Evolutionary conservation across 2,888 invertebrate genomes (phyloP).

Genomic region (Amphipoea lucens): DNA sequence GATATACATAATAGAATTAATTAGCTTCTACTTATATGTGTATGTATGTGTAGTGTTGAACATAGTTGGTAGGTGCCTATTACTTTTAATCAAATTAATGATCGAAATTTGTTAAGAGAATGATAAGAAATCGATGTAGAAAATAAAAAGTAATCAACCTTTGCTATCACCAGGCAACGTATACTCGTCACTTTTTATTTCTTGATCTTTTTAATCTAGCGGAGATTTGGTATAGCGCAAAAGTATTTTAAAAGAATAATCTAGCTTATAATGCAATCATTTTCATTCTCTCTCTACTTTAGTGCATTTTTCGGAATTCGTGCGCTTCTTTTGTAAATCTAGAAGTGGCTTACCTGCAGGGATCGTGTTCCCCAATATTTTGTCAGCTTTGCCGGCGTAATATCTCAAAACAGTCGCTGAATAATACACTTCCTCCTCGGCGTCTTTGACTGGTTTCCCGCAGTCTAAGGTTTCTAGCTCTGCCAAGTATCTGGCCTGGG

Average conservation of each 20-base stretch:
- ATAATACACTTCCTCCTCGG: slow-evolving; percentile 92
- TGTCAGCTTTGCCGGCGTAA: slow-evolving; percentile 98
- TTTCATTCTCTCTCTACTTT: neutral
- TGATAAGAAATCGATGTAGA: neutral
- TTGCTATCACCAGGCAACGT: neutral
- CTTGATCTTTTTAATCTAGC: neutral
- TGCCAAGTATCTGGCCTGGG: slow-evolving; percentile 93
- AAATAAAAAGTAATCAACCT: neutral
- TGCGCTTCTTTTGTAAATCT: neutral
- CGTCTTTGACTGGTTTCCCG: slow-evolving; percentile 95
- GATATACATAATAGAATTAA: neutral
- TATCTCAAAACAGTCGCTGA: slow-evolving; percentile 93
- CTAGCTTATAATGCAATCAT: too few species aligned
- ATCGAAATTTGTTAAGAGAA: neutral
- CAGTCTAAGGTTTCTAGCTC: slow-evolving; percentile 98
- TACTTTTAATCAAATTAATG: neutral
- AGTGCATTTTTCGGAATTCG: neutral
- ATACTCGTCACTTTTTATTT: neutral
- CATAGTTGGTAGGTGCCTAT: neutral
- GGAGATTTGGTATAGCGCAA: neutral
- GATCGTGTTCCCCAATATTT: slow-evolving; percentile 94
- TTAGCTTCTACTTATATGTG: neutral
- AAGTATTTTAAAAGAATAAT: neutral
- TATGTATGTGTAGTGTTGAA: neutral
- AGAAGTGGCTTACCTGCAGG: slow-evolving; percentile 88